Conservation (phyloP, 2,113 vertebrate genomes). For the Sceloporus undulatus region DNA sequence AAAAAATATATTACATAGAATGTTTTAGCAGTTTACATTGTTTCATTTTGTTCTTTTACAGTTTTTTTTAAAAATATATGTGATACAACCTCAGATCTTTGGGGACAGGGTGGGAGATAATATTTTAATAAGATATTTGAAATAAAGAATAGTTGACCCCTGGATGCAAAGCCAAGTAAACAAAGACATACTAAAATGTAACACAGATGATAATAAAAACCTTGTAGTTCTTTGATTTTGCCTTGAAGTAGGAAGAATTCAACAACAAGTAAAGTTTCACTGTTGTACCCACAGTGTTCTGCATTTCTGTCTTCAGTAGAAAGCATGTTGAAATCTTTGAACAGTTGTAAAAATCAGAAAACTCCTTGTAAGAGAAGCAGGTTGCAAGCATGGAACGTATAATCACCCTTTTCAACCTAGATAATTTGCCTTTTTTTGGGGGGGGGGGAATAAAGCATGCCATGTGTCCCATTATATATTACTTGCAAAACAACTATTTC, state of each 20-base stretch:
- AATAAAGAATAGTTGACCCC: too few species aligned
- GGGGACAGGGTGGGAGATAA: too few species aligned
- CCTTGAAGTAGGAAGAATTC: not conserved
- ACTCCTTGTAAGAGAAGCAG: too few species aligned
- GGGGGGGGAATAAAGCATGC: not conserved
- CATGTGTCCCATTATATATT: not conserved
- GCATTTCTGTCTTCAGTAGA: not conserved
- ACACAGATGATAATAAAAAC: not conserved
- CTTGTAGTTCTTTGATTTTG: not conserved
- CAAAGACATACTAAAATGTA: not conserved
- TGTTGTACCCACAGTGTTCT: not conserved
- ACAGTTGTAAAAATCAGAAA: too few species aligned
- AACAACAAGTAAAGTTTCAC: too few species aligned
- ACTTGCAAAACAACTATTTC: constrained; percentile 14
- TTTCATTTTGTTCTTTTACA: too few species aligned
- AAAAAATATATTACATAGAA: too few species aligned
- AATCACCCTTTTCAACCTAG: constrained; percentile 5
- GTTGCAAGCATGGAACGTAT: not conserved
- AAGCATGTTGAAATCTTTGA: not conserved
- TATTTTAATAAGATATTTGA: too few species aligned
- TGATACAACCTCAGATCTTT: too few species aligned
- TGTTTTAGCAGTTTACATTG: too few species aligned
- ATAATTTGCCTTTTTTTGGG: not conserved
- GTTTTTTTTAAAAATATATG: too few species aligned
- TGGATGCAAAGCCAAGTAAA: not conserved